Evolutionary conservation across 1,140 invertebrate genomes (phyloP), one percentile per base, ranked within the genome.

Genomic region (Hylaeus anthracinus): DNA sequence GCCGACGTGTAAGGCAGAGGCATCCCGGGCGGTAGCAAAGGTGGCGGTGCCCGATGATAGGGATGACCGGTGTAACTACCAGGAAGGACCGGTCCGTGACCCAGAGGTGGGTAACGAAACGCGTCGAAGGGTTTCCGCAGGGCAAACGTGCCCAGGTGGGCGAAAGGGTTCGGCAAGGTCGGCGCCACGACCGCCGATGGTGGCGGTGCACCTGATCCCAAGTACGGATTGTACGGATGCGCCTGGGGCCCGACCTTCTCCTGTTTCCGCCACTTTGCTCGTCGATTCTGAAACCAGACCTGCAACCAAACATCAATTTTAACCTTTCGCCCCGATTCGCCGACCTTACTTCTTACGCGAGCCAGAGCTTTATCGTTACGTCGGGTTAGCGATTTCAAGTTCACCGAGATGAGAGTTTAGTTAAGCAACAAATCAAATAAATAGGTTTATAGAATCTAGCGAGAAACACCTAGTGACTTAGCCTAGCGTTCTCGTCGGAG

Each of bases 281-380:
- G 95, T 12, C 97, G 95, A 91, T 98, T 98, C 94, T 98, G 97
- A 93, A 98, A 98, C 97, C 98, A 98, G 3, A 98, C 97, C 97
- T 98, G 95, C 2, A 95, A 95, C 89, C 90, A 93, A 91, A 90
- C 80, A 87, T 70, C 10, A 81, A 45, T 63, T 63, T 72, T 81
- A 73, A 65, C 14, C 37, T 5, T 80, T 12, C 41, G 66, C 61
- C 15, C n/a, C 45, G 45, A 6, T 8, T 48, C 45, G 45, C 8
- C 45, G 45, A 48, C 45, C 45, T 48, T 48, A 48, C 45, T 5
- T 48, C 8, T 48, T 8, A 26, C 26, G 26, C 26, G 26, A 26
- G 26, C 26, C 26, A 26, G 26, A 26, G 26, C 26, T 26, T 26
- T 26, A 26, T 26, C 0, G 26, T 26, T 26, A 26, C 26, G 26